Percentiles rank a stretch among this genome's conserved stretches.
Evolutionary conservation across 2,113 vertebrate species (phyloP).

Genomic region (Heptranchias perlo): DNA sequence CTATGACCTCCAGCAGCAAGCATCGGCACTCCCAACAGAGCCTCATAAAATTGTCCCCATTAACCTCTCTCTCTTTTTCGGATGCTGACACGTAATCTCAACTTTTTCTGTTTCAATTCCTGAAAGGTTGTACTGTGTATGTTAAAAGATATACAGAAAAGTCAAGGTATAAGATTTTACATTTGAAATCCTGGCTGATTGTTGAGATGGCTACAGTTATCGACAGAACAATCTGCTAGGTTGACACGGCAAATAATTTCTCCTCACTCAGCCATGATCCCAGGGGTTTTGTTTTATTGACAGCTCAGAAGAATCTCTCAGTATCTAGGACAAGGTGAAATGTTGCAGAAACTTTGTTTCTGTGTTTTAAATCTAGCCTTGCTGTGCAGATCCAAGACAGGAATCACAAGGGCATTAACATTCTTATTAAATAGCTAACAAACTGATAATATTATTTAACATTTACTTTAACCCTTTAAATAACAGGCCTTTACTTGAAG

Average conservation of each 20-base stretch:
- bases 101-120: neutral
- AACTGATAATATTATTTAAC: neutral
- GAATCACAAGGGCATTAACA: slow-evolving; percentile 18
- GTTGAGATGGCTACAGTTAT: neutral
- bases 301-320: neutral
- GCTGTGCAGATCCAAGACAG: neutral
- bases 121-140: neutral
- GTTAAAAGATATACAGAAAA: neutral
- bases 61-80: neutral
- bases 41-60: neutral
- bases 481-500: neutral
- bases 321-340: slow-evolving; percentile 28
- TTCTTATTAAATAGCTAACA: neutral
- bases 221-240: neutral
- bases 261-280: neutral
- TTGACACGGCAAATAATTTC: neutral
- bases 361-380: neutral
- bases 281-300: neutral
- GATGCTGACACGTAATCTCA: neutral
- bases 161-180: neutral
- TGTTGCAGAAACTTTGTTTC: neutral
- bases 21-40: neutral
- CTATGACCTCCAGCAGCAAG: neutral
- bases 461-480: neutral
- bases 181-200: neutral